Conservation (phyloP, 2,113 vertebrate species). For the Rafetus swinhoei region DNA sequence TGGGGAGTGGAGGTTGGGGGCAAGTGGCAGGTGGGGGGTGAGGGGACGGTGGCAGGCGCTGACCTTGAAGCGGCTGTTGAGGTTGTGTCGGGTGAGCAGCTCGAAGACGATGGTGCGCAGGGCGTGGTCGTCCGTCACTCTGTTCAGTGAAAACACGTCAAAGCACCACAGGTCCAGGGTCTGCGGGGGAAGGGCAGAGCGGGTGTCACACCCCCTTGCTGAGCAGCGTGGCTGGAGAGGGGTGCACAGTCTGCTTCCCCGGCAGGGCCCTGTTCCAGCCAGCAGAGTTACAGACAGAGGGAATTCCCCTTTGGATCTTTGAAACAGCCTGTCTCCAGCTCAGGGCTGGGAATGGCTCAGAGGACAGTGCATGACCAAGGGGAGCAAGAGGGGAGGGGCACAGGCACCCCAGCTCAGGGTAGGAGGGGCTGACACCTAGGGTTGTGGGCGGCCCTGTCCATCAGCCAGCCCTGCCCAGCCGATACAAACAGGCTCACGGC, state of each 20-base stretch:
- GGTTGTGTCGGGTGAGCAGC: slow-evolving; percentile 90
- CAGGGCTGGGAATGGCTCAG: background rate
- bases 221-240: too few species aligned
- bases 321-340: background rate
- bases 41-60: accelerated
- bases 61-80: slow-evolving; percentile 93
- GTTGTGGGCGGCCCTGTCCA: accelerated
- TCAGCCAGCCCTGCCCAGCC: background rate
- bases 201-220: background rate
- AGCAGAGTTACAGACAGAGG: background rate
- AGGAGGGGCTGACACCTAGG: background rate
- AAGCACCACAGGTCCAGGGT: slow-evolving; percentile 92
- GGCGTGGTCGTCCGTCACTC: slow-evolving; percentile 85
- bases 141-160: slow-evolving; percentile 90
- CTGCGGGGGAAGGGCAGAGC: slow-evolving; percentile 63
- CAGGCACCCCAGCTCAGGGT: background rate
- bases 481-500: background rate
- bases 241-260: background rate
- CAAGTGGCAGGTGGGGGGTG: accelerated
- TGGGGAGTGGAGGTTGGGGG: too few species aligned
- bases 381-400: background rate
- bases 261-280: background rate
- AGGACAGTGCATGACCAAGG: background rate
- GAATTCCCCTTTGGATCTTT: background rate
- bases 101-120: slow-evolving; percentile 88